phyloP scores from a whole-genome alignment of 2,888 invertebrate genomes.

The Bembecia ichneumoniformis region DNA sequence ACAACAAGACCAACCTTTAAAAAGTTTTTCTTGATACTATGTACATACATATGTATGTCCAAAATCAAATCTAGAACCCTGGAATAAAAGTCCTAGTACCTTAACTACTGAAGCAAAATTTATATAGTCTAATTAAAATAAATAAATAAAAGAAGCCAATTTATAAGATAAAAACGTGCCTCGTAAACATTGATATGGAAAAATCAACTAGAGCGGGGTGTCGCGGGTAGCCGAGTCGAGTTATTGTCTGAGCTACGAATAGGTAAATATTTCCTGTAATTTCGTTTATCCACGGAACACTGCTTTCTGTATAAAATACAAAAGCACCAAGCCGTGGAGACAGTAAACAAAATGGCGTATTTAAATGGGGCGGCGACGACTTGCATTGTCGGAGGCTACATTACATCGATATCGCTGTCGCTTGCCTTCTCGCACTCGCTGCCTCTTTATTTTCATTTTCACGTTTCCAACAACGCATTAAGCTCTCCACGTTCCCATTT shows the following conservation, averaged over 20 bases:
- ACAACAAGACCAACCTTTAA: too few relatives aligned
- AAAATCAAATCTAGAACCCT: too few relatives aligned
- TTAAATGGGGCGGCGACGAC: constrained; percentile 68
- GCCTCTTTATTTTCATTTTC: constrained; percentile 52
- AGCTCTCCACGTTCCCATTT: constrained; percentile 8
- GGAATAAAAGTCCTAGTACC: too few relatives aligned
- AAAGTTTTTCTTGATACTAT: too few relatives aligned
- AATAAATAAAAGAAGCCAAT: too few relatives aligned
- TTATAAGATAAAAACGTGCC: too few relatives aligned
- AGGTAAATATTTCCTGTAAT: constrained; percentile 66
- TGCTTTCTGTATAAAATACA: constrained; percentile 59
- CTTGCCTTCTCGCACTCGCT: constrained; percentile 45
- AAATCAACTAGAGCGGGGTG: constrained; percentile 11
- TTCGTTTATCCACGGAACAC: constrained; percentile 61
- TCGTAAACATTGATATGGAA: not conserved
- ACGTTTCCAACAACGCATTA: constrained; percentile 28
- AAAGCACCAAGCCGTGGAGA: constrained; percentile 51
- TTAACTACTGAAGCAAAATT: too few relatives aligned
- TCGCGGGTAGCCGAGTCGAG: constrained; percentile 20
- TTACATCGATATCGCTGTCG: constrained; percentile 18
- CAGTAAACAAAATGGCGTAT: constrained; percentile 72
- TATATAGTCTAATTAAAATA: too few relatives aligned
- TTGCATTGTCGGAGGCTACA: constrained; percentile 44
- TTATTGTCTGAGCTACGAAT: constrained; percentile 36
- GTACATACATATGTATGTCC: too few relatives aligned